These are phyloP conservation scores for Itoplectis maculator DNA, from an alignment of 2,888 invertebrate species.

Conservation along the genomic window DNA sequence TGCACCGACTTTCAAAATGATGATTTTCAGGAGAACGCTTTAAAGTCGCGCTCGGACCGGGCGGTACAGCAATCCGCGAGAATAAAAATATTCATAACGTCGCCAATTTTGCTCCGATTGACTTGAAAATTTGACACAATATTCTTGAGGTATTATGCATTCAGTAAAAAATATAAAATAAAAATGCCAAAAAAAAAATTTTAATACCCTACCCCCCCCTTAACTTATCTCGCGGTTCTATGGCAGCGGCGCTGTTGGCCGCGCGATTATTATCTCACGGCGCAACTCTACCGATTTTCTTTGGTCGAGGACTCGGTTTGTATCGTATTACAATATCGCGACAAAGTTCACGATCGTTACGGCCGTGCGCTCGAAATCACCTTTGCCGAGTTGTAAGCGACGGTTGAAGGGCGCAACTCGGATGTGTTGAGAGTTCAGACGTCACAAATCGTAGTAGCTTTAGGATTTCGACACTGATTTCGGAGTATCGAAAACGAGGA, in stretches of 20 bases:
- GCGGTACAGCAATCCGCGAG: too few species aligned
- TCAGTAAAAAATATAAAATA: too few species aligned
- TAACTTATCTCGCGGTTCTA: conserved; percentile 62
- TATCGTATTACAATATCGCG: conserved; percentile 4
- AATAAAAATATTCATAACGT: too few species aligned
- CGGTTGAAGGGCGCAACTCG: neutral
- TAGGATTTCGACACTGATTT: neutral
- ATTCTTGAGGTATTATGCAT: too few species aligned
- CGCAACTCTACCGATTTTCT: conserved; percentile 41
- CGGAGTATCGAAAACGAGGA: neutral
- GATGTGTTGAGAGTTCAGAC: neutral
- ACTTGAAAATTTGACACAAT: too few species aligned
- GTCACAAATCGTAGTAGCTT: neutral
- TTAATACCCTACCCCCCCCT: too few species aligned
- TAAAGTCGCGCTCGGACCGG: too few species aligned
- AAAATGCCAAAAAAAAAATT: too few species aligned
- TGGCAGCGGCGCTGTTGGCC: conserved; percentile 50
- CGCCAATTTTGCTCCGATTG: too few species aligned
- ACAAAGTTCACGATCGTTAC: conserved; percentile 35
- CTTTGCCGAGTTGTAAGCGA: conserved; percentile 46
- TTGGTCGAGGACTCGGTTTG: neutral
- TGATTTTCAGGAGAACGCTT: too few species aligned
- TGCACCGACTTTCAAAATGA: too few species aligned
- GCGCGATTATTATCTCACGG: conserved; percentile 61
- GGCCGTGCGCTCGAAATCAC: conserved; percentile 29